Conservation (phyloP, 2,113 vertebrate genomes). For the Piaya cayana region DNA sequence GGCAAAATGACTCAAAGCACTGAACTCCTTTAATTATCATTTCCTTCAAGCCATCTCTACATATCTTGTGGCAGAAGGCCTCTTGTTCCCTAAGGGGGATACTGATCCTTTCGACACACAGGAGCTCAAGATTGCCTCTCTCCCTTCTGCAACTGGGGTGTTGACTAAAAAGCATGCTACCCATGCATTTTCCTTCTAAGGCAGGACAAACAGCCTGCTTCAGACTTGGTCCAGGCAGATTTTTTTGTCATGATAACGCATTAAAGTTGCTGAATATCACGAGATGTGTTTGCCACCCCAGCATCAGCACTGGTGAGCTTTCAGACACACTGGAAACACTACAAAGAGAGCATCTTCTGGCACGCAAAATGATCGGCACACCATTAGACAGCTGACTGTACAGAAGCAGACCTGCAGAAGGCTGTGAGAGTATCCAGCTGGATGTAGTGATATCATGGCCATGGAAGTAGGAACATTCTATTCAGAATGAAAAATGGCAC, state of each 20-base stretch:
- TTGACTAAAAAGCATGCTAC: background rate
- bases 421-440: background rate
- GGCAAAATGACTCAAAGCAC: background rate
- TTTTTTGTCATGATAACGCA: background rate
- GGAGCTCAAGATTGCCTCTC: background rate
- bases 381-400: background rate
- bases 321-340: accelerated
- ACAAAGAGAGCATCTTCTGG: background rate
- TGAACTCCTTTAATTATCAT: background rate
- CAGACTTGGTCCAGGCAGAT: background rate
- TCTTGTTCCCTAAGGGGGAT: accelerated
- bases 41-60: background rate
- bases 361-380: background rate
- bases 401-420: background rate
- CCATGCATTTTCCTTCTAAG: background rate
- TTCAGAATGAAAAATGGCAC: background rate
- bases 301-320: background rate
- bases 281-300: accelerated
- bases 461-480: background rate
- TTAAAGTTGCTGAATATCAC: background rate
- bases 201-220: background rate
- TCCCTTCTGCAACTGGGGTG: background rate
- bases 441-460: background rate
- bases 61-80: background rate
- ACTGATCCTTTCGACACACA: accelerated